Percentiles rank a stretch among this genome's conserved stretches.
phyloP scores from a whole-genome alignment of 2,888 invertebrate species.

The Agrotis segetum region DNA sequence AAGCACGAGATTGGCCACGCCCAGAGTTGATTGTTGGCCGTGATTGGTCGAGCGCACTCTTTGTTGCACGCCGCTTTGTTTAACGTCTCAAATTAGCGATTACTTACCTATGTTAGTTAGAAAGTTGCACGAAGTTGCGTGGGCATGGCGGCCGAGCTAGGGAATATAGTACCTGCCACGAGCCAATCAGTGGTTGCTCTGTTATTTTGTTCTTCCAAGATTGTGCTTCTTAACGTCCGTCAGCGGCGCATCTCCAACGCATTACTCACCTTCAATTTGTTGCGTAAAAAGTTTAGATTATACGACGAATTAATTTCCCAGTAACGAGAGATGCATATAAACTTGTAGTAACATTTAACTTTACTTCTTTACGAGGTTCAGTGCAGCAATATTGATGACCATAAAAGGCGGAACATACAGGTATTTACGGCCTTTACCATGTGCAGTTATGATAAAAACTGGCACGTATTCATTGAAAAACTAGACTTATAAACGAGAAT shows the following conservation, averaged over 20 bases:
- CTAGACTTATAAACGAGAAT: conserved; percentile 43
- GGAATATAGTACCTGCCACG: conserved; percentile 45
- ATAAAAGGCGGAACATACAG: conserved; percentile 32
- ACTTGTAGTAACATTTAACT: conserved; percentile 29
- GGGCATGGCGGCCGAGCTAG: conserved; percentile 47
- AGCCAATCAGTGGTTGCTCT: conserved; percentile 55
- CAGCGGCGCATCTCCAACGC: conserved; percentile 38
- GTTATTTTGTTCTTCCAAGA: conserved; percentile 43
- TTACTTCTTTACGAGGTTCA: conserved; percentile 14
- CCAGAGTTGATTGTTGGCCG: conserved; percentile 76
- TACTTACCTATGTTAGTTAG: conserved; percentile 61
- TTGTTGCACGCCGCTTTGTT: conserved; percentile 85
- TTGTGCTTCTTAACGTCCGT: conserved; percentile 26
- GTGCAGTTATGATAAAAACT: conserved; percentile 45
- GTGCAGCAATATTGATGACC: conserved; percentile 33
- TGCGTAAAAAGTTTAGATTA: conserved; percentile 33
- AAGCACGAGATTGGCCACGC: conserved; percentile 83
- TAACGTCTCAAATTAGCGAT: conserved; percentile 82
- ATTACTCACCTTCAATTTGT: conserved; percentile 36
- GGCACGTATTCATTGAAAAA: conserved; percentile 47
- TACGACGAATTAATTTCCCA: conserved; percentile 9
- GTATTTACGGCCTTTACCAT: conserved; percentile 42
- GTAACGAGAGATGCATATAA: conserved; percentile 31
- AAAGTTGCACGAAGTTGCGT: conserved; percentile 61
- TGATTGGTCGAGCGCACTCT: conserved; percentile 84